Evolutionary conservation across 2,888 invertebrate genomes (phyloP).

Genomic region (Geophilus truncorum): DNA sequence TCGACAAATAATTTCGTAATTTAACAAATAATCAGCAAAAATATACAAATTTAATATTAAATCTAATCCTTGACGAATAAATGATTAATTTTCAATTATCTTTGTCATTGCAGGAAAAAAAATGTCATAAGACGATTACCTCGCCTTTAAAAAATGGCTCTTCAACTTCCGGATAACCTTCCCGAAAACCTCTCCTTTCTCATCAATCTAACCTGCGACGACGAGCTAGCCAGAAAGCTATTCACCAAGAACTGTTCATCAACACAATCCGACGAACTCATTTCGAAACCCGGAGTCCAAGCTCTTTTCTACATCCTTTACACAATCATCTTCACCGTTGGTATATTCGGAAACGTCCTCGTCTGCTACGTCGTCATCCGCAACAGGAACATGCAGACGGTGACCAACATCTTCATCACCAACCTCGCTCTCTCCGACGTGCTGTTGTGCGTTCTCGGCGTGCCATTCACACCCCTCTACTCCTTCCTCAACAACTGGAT

Average conservation of each 20-base stretch:
- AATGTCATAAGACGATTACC: not conserved
- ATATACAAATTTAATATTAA: too few relatives aligned
- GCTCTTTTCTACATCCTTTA: constrained; percentile 71
- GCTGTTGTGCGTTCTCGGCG: constrained; percentile 82
- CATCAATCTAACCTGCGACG: not conserved
- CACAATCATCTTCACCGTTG: constrained; percentile 74
- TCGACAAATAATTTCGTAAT: too few relatives aligned
- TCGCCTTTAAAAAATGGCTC: not conserved
- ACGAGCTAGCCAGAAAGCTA: not conserved
- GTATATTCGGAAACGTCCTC: constrained; percentile 80
- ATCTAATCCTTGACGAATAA: too few relatives aligned
- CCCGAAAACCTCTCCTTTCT: not conserved
- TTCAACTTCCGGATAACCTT: not conserved
- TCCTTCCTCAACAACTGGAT: constrained; percentile 87
- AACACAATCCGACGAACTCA: not conserved
- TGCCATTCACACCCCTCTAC: constrained; percentile 94
- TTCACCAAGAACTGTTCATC: not conserved
- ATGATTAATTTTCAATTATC: too few relatives aligned
- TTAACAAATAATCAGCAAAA: too few relatives aligned
- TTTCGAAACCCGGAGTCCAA: constrained; percentile 58
- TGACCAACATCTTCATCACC: constrained; percentile 95
- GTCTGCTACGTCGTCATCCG: constrained; percentile 91
- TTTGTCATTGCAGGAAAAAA: too few relatives aligned
- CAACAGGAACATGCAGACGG: constrained; percentile 94
- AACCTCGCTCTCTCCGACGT: constrained; percentile 94